Base-by-base conservation (phyloP, 2,113 vertebrate species). In the Melanerpes formicivorus region DNA sequence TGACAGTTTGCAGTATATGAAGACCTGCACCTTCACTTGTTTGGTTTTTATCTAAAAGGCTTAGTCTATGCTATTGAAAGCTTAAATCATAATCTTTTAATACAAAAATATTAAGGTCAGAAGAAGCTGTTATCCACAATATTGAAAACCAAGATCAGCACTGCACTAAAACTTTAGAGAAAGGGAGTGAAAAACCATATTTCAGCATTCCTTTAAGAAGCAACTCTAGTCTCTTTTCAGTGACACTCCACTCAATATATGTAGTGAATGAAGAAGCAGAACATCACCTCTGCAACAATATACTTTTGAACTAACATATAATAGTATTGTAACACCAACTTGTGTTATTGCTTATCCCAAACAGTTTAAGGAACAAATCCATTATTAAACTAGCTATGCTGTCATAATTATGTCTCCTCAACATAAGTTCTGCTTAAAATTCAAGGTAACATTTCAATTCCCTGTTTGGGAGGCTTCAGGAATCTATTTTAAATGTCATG, bases 401-500 rank as follows among this genome's bases (percentile, higher is more conserved):
- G 75, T 60, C 37, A 93, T 85, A 15, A 62, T 82, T 83, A 42
- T n/a, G 2, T 44, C 88, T 78, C 29, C 22, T 87, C 52, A 89
- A 32, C 19, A 83, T 65, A 90, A 66, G 4, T 60, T 42, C 84
- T 80, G 48, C 25, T 90, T 90, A 80, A 90, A 87, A 92, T 94
- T 82, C 79, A 91, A 94, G 54, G 77, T 91, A 91, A 80, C 76
- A 75, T 94, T 95, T 88, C 58, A 67, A 77, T 92, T 87, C 72
- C 62, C 72, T 62, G 1, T 78, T 89, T 87, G 59, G 63, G 54
- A 94, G 26, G 60, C 25, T 87, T 93, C 70, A 82, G 56, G 93
- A 95, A 82, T 64, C 67, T 73, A 67, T 84, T 93, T 89, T 89
- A 93, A 96, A 95, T 94, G 90, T 94, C 90, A 94, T 52, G 88